These are phyloP conservation scores for Zoanthus gigantus DNA, from an alignment of 92 coral and sea anemone genomes.

Conservation along the genomic window DNA sequence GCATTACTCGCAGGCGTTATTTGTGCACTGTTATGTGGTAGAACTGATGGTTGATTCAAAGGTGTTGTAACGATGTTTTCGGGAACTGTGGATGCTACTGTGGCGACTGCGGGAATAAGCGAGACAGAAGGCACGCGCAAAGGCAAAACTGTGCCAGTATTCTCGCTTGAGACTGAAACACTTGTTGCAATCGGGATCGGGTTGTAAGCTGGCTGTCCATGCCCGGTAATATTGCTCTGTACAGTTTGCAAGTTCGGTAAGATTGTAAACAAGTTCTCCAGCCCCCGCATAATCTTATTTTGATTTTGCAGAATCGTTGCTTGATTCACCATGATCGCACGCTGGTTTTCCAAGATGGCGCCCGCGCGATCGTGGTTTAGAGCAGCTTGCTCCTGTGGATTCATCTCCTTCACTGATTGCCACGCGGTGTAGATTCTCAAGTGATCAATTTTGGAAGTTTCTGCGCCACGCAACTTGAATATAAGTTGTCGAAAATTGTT, in stretches of 20 bases:
- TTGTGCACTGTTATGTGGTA: constrained; percentile 16
- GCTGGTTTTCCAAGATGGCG: constrained; percentile 99
- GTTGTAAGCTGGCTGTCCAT: constrained; percentile 13
- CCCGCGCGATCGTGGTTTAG: constrained; percentile 88
- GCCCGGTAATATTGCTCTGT: constrained; percentile 21
- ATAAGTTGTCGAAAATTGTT: neutral
- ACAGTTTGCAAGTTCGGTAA: constrained; percentile 70
- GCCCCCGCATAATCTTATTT: constrained; percentile 89
- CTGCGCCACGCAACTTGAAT: neutral
- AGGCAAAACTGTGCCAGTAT: neutral
- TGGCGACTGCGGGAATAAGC: constrained; percentile 47
- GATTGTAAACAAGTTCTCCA: constrained; percentile 78
- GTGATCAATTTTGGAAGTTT: constrained; percentile 39
- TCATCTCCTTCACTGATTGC: constrained; percentile 60
- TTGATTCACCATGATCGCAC: constrained; percentile 96
- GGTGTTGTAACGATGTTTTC: constrained; percentile 37
- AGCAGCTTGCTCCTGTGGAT: constrained; percentile 69
- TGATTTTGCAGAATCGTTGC: constrained; percentile 92
- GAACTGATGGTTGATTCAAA: constrained; percentile 15
- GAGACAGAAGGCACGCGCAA: constrained; percentile 44
- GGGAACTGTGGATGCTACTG: constrained; percentile 41
- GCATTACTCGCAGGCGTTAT: constrained; percentile 23
- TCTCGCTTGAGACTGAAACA: constrained; percentile 28
- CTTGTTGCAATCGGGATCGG: constrained; percentile 31
- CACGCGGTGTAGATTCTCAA: constrained; percentile 15